phyloP scores from a whole-genome alignment of 2,113 vertebrate species.

The Sinocyclocheilus anophthalmus region DNA sequence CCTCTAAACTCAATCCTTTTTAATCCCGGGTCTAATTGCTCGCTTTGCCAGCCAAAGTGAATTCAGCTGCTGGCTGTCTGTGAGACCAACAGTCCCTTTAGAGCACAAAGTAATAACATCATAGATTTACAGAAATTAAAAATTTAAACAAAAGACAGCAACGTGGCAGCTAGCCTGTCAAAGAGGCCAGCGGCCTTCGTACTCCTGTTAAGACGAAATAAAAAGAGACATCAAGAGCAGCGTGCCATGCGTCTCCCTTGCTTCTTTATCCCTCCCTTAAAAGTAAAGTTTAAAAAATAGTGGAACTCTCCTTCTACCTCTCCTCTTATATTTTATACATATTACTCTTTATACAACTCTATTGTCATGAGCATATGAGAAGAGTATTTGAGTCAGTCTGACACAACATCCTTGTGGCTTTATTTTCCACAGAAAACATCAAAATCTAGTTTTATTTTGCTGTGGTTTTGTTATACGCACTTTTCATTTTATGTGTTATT shows the following conservation, averaged over 20 bases:
- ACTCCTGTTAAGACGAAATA: constrained; percentile 17
- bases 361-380: not conserved
- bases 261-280: constrained; percentile 3
- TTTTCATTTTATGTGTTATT: not conserved
- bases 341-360: not conserved
- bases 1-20: constrained; percentile 76
- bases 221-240: constrained; percentile 30
- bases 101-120: constrained; percentile 37
- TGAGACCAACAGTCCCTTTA: constrained; percentile 37
- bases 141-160: constrained; percentile 56
- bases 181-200: constrained; percentile 11
- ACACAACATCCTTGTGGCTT: not conserved
- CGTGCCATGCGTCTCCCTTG: not conserved
- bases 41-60: constrained; percentile 71
- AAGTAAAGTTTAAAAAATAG: not conserved
- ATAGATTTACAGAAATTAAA: constrained; percentile 58
- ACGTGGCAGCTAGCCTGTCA: constrained; percentile 9
- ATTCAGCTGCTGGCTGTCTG: constrained; percentile 69
- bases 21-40: constrained; percentile 79
- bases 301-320: not conserved
- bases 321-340: not conserved
- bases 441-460: not conserved
- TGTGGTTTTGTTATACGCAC: not conserved
- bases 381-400: not conserved
- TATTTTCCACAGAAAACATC: not conserved